Conservation (phyloP, 2,888 invertebrate genomes). For the Dicyrtoma fusca region DNA sequence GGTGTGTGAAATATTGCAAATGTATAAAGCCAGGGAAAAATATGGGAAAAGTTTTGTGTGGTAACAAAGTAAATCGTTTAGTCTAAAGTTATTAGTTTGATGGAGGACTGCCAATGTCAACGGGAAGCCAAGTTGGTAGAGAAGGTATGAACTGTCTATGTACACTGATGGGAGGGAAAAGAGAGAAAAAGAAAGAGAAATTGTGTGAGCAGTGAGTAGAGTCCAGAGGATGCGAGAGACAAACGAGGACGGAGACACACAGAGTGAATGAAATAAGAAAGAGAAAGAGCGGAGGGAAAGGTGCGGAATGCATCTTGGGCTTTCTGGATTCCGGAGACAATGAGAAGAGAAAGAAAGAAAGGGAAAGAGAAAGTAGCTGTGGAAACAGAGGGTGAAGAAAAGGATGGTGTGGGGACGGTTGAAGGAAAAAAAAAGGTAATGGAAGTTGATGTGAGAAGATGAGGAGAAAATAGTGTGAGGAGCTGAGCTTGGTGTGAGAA, state of each 20-base stretch:
- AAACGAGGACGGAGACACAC: no score
- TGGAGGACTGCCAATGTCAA: no score
- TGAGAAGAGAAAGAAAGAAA: background rate
- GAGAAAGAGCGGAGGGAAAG: no score
- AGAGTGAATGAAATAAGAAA: no score
- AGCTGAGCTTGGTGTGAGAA: constrained; percentile 1
- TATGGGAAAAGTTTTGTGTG: no score
- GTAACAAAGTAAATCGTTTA: no score
- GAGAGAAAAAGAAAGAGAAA: background rate
- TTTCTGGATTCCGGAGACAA: background rate
- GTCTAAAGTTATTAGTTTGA: no score
- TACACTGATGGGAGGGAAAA: background rate
- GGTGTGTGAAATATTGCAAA: no score
- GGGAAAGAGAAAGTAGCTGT: background rate
- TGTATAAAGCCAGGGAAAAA: no score
- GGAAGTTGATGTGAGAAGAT: constrained; percentile 6
- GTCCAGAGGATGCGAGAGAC: no score
- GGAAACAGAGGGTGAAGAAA: background rate
- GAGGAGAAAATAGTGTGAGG: background rate
- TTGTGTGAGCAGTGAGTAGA: no score
- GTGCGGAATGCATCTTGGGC: no score
- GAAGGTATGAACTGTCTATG: background rate
- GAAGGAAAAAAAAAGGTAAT: constrained; percentile 21
- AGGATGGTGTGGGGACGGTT: background rate
- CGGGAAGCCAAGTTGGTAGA: background rate